Evolutionary conservation across 2,113 vertebrate genomes (phyloP).

Genomic region (Anoplopoma fimbria): DNA sequence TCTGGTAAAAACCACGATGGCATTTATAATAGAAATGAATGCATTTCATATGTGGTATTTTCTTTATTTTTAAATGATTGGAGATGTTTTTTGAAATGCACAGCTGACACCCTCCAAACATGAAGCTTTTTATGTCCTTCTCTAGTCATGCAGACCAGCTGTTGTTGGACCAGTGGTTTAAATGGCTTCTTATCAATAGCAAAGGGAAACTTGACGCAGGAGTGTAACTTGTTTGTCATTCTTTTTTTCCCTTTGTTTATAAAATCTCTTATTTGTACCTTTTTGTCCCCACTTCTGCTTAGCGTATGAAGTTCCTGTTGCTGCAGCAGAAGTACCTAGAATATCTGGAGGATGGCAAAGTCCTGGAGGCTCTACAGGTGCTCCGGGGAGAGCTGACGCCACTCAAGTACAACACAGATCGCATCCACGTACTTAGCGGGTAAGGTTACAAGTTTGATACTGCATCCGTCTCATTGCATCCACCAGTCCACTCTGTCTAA

Average conservation of each 20-base stretch:
- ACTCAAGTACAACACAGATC: constrained; percentile 98
- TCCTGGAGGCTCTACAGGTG: constrained; percentile 98
- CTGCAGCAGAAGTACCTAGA: constrained; percentile 99
- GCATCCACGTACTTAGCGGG: constrained; percentile 99
- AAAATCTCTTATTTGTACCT: neutral
- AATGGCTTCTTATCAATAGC: neutral
- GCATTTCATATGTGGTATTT: neutral
- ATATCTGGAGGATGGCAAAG: constrained; percentile 99
- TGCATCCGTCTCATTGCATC: constrained; percentile 11
- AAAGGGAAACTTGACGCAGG: neutral
- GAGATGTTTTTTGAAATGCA: neutral
- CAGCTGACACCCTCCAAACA: neutral
- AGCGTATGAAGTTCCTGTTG: constrained; percentile 99
- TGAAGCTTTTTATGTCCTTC: neutral
- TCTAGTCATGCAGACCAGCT: neutral
- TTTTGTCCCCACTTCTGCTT: constrained; percentile 55
- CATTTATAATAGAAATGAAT: neutral
- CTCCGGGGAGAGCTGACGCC: constrained; percentile 97
- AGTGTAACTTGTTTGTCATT: neutral
- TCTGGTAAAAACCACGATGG: neutral
- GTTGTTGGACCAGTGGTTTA: neutral
- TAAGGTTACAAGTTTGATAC: constrained; percentile 69
- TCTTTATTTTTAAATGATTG: neutral
- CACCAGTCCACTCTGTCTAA: neutral
- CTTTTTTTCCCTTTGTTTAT: neutral